Percentiles rank a stretch among this genome's conserved stretches.
These are phyloP conservation scores for Macrochelys suwanniensis DNA, from an alignment of 2,797 vertebrate species.

Conservation along the genomic window DNA sequence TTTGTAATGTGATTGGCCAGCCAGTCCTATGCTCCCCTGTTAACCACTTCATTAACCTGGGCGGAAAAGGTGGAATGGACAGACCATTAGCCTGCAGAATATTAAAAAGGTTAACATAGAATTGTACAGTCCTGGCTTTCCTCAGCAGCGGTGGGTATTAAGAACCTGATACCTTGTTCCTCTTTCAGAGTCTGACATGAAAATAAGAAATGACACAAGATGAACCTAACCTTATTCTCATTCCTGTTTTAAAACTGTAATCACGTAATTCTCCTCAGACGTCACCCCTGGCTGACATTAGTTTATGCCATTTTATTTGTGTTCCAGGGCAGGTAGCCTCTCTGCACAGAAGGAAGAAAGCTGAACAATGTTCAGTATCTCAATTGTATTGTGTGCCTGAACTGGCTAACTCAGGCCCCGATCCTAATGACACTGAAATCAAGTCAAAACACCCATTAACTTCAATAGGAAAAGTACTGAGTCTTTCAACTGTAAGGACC, in stretches of 20 bases:
- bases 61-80: constrained; percentile 58
- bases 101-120: constrained; percentile 73
- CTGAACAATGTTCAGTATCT: too few relatives aligned
- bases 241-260: constrained; percentile 54
- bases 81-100: constrained; percentile 76
- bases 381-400: too few relatives aligned
- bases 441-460: too few relatives aligned
- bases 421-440: too few relatives aligned
- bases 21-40: constrained; percentile 56
- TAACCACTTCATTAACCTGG: constrained; percentile 80
- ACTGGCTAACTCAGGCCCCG: too few relatives aligned
- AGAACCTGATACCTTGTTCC: constrained; percentile 47
- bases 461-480: too few relatives aligned
- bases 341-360: too few relatives aligned
- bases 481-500: too few relatives aligned
- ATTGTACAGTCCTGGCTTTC: constrained; percentile 45
- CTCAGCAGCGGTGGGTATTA: constrained; percentile 37
- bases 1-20: constrained; percentile 63
- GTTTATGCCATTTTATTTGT: background rate
- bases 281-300: constrained; percentile 11
- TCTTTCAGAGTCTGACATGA: constrained; percentile 28
- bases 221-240: constrained; percentile 34
- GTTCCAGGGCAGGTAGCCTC: too few relatives aligned
- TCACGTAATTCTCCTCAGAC: constrained; percentile 55
- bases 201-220: constrained; percentile 30